Evolutionary conservation across 2,797 vertebrate genomes (phyloP).

Genomic region (Siniperca scherzeri): DNA sequence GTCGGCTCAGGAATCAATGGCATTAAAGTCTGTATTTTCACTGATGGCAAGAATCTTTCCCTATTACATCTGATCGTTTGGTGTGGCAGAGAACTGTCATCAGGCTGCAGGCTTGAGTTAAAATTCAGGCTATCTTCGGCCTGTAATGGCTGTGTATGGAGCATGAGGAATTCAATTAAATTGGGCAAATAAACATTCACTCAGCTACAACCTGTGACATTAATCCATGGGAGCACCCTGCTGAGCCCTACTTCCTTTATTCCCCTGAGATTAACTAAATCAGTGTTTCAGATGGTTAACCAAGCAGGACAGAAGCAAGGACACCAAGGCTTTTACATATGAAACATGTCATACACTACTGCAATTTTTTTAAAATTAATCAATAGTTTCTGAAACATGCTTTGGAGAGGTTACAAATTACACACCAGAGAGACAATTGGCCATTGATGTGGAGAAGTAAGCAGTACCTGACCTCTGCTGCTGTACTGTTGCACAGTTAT

Average conservation of each 20-base stretch:
- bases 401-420: constrained; percentile 24
- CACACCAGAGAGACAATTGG: constrained; percentile 10
- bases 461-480: constrained; percentile 17
- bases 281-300: constrained; percentile 50
- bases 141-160: constrained; percentile 68
- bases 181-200: constrained; percentile 71
- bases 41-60: constrained; percentile 55
- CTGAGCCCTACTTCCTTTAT: constrained; percentile 39
- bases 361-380: constrained; percentile 15
- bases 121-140: constrained; percentile 69
- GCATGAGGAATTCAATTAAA: constrained; percentile 77
- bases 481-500: constrained; percentile 19
- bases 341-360: constrained; percentile 23
- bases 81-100: constrained; percentile 41
- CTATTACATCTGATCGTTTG: constrained; percentile 49
- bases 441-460: constrained; percentile 34
- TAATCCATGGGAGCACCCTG: constrained; percentile 58
- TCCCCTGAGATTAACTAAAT: constrained; percentile 56
- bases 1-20: constrained; percentile 43
- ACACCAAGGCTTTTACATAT: constrained; percentile 12
- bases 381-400: constrained; percentile 22
- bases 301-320: constrained; percentile 36
- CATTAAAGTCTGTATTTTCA: constrained; percentile 54
- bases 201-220: constrained; percentile 73
- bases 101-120: constrained; percentile 63